phyloP scores from a whole-genome alignment of 2,797 vertebrate species.

The Arremon brunneinucha region DNA sequence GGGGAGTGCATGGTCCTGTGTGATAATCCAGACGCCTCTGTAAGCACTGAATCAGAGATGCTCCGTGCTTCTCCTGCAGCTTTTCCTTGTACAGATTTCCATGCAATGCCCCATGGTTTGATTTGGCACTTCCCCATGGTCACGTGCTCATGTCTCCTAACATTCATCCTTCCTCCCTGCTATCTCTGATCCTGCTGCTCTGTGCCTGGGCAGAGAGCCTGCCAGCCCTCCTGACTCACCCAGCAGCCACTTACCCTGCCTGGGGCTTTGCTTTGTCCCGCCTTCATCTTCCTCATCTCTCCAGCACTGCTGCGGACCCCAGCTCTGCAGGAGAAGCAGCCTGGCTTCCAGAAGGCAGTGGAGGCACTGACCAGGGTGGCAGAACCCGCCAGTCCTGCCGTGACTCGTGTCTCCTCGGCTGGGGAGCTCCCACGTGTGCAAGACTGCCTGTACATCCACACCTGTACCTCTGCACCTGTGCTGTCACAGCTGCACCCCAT shows the following conservation, averaged over 20 bases:
- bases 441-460: neutral
- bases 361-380: neutral
- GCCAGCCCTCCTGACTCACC: neutral
- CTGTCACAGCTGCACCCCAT: neutral
- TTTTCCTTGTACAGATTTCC: slow-evolving; percentile 6
- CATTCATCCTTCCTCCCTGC: neutral
- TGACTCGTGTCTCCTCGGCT: fast-evolving
- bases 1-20: neutral
- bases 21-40: neutral
- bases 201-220: neutral
- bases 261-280: neutral
- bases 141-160: neutral
- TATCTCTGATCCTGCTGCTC: neutral
- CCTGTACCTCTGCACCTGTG: neutral
- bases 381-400: neutral
- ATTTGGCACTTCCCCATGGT: neutral
- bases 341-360: neutral
- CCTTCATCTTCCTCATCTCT: neutral
- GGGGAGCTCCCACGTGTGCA: fast-evolving
- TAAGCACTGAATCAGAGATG: neutral
- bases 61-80: slow-evolving; percentile 26
- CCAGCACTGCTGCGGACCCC: neutral
- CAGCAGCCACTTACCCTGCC: neutral
- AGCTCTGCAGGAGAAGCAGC: neutral
- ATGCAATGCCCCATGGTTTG: neutral